A percentile compares a stretch with the other conserved stretches of the same genome.
Evolutionary conservation across 2,888 invertebrate species (phyloP).

Genomic region (Cephus pygmeus): DNA sequence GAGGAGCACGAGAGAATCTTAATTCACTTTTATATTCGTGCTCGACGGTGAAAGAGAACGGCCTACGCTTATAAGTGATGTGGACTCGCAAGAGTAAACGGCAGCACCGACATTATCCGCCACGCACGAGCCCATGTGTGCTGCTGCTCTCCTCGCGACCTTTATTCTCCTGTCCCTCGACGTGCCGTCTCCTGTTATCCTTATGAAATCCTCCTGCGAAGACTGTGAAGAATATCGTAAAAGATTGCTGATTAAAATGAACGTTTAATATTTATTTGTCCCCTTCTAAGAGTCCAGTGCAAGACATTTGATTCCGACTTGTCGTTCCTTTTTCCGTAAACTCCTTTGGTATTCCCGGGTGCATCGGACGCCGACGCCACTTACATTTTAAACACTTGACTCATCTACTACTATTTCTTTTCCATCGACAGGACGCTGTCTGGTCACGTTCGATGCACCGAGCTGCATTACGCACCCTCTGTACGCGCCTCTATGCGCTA

Average conservation of each 20-base stretch:
- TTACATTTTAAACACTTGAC: conserved; percentile 52
- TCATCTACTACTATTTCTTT: conserved; percentile 46
- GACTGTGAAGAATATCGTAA: neutral
- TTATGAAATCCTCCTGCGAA: neutral
- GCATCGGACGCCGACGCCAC: conserved; percentile 38
- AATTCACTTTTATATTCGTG: conserved; percentile 38
- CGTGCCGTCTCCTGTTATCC: neutral
- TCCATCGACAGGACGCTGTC: conserved; percentile 54
- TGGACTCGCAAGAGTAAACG: neutral
- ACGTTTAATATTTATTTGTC: neutral
- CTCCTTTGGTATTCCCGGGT: conserved; percentile 47
- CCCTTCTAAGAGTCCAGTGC: neutral
- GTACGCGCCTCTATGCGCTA: conserved; percentile 48
- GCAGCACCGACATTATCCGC: neutral
- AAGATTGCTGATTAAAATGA: neutral
- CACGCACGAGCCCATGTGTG: neutral
- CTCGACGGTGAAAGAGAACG: conserved; percentile 31
- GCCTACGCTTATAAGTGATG: conserved; percentile 22
- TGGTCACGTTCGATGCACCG: conserved; percentile 52
- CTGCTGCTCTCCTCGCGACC: neutral
- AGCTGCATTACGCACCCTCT: conserved; percentile 53
- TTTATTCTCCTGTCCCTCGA: neutral
- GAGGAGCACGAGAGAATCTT: conserved; percentile 27
- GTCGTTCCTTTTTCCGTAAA: conserved; percentile 14
- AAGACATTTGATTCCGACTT: neutral